Base-by-base conservation (phyloP, 1,140 invertebrate genomes). In the Himalopsyche phryganea region DNA sequence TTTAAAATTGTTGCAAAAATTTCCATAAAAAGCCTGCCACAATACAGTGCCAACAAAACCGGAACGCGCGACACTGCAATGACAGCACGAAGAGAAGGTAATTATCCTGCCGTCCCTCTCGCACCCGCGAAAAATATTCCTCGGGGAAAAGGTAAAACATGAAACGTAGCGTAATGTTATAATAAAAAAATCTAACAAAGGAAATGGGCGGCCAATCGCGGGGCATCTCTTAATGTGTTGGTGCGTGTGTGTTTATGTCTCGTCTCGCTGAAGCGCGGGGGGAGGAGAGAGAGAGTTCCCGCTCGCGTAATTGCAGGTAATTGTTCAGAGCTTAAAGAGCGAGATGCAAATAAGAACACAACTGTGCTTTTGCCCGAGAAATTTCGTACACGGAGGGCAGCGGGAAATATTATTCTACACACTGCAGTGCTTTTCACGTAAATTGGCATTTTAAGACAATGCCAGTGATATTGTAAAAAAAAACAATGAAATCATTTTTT, bases 101-200 rank as follows among this genome's bases (percentile, higher is more conserved):
- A 40, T 40, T 40, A 40, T 40, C 11, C 4, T 11, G 11, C n/a
- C 11, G 38, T 40, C 38, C 38, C 38, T n/a, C 38, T 40, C n/a
- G 38, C 38, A 40, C 38, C 38, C 38, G 38, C 38, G 38, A n/a
- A 15, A 28, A 28, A 28, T 3, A 28, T 28, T 28, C 23, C 23
- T 5, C 23, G 23, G 23, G 23, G 23, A 28, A 28, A 28, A 28
- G 23, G n/a, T 15, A 15, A 15, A 40, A 15, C 38, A 15, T 5
- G 38, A 40, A 15, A 40, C 11, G 38, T 15, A 15, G 15, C 11
- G 38, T 40, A 40, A 40, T 13, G 41, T 33, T 18, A 20, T 17
- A 28, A 46, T 36, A 54, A 32, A 58, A 57, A 57, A 50, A 49
- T 41, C 33, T 41, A 50, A 58, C 55, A 58, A 49, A 58, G 46